Conservation (phyloP, 2,113 vertebrate genomes). For the Sturnira hondurensis region DNA sequence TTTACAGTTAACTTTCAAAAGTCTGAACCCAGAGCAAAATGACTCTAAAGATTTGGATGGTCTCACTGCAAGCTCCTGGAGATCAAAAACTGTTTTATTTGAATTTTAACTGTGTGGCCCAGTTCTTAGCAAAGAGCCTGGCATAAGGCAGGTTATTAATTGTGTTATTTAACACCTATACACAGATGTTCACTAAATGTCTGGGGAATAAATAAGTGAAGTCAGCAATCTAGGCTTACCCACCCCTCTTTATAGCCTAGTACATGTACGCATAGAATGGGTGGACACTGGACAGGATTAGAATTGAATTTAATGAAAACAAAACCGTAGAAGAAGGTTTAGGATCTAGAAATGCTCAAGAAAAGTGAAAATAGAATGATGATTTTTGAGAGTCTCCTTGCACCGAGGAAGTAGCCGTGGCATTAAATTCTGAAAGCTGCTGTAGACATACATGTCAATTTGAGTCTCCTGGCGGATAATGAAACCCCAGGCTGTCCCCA, state of each 20-base stretch:
- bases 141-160: background rate
- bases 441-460: rapidly evolving
- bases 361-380: background rate
- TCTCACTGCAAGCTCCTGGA: background rate
- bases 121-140: background rate
- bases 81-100: background rate
- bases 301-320: background rate
- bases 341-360: background rate
- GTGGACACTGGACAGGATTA: background rate
- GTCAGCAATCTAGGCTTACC: rapidly evolving
- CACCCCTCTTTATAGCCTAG: background rate
- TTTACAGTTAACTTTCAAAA: background rate
- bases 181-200: background rate
- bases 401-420: background rate
- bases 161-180: background rate
- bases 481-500: rapidly evolving
- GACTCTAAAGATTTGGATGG: background rate
- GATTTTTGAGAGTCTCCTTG: background rate
- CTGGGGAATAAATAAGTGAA: rapidly evolving
- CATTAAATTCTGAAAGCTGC: background rate
- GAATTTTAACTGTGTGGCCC: background rate
- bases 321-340: background rate
- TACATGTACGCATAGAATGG: background rate
- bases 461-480: background rate
- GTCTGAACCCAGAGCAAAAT: background rate